Conservation (phyloP, 2,797 vertebrate genomes). For the Nothura maculosa region DNA sequence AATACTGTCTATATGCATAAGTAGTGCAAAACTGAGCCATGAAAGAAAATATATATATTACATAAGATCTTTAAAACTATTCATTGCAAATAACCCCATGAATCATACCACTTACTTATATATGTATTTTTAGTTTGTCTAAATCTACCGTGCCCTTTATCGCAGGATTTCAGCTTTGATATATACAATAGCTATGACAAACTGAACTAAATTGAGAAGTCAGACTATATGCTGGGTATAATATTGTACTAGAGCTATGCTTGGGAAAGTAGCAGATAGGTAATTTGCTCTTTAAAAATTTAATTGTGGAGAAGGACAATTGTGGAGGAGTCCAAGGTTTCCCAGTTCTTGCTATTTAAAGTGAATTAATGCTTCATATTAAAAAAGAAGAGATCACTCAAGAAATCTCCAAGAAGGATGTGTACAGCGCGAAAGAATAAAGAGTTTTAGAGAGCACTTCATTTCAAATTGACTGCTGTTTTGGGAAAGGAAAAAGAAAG, state of each 20-base stretch:
- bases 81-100: neutral
- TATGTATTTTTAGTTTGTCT: neutral
- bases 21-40: neutral
- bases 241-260: rapidly evolving
- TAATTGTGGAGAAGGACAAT: neutral
- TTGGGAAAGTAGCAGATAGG: neutral
- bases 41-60: neutral
- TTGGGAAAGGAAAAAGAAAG: constrained; percentile 12
- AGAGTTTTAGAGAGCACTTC: neutral
- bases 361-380: constrained; percentile 1
- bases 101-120: neutral
- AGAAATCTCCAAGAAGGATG: neutral
- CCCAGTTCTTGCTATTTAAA: constrained; percentile 1
- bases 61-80: neutral
- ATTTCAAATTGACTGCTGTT: neutral
- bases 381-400: neutral
- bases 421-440: neutral
- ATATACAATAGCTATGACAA: neutral
- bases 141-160: neutral
- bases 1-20: neutral
- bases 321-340: neutral
- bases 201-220: neutral
- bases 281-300: neutral
- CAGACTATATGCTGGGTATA: neutral
- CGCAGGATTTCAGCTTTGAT: neutral